Percentiles rank a stretch among this genome's conserved stretches.
phyloP scores from a whole-genome alignment of 2,888 invertebrate species.

The Lasioglossum morio region DNA sequence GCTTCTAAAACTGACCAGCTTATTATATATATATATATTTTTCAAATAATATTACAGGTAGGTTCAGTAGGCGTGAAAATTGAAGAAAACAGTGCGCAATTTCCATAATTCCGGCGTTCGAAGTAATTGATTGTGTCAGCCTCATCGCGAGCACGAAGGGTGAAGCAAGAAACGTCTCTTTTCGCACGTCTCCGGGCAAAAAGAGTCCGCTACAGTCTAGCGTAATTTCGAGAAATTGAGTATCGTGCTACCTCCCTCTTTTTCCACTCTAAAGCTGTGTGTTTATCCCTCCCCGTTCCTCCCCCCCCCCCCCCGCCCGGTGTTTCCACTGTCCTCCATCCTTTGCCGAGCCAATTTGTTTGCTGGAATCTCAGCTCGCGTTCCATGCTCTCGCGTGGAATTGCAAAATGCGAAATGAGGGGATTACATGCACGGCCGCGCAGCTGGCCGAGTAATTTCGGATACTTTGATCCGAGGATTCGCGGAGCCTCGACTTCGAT shows the following conservation, averaged over 20 bases:
- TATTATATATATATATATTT: not conserved
- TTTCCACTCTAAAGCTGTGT: slow-evolving; percentile 19
- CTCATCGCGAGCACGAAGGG: not conserved
- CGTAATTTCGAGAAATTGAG: slow-evolving; percentile 40
- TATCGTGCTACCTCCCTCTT: slow-evolving; percentile 12
- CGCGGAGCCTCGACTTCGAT: slow-evolving; percentile 23
- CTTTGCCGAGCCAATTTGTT: slow-evolving; percentile 27
- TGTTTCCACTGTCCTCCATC: slow-evolving; percentile 3
- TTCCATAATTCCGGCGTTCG: not conserved
- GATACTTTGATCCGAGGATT: slow-evolving; percentile 25
- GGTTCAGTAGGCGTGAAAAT: not conserved
- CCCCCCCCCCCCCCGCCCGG: not conserved
- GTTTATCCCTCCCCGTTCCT: not conserved
- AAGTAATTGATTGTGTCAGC: not conserved
- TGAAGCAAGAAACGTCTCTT: slow-evolving; percentile 24
- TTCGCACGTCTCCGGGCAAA: not conserved
- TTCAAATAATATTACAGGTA: not conserved
- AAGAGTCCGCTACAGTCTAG: slow-evolving; percentile 10
- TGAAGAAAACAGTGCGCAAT: not conserved
- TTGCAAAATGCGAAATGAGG: slow-evolving; percentile 39
- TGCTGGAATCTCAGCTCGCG: slow-evolving; percentile 22
- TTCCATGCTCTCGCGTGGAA: slow-evolving; percentile 23
- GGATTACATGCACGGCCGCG: slow-evolving; percentile 31
- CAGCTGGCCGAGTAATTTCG: slow-evolving; percentile 31
- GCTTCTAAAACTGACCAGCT: too few species aligned